Evolutionary conservation across 1,140 invertebrate species (phyloP), one percentile per base, ranked within the genome.

Genomic region (Drosophila littoralis): DNA sequence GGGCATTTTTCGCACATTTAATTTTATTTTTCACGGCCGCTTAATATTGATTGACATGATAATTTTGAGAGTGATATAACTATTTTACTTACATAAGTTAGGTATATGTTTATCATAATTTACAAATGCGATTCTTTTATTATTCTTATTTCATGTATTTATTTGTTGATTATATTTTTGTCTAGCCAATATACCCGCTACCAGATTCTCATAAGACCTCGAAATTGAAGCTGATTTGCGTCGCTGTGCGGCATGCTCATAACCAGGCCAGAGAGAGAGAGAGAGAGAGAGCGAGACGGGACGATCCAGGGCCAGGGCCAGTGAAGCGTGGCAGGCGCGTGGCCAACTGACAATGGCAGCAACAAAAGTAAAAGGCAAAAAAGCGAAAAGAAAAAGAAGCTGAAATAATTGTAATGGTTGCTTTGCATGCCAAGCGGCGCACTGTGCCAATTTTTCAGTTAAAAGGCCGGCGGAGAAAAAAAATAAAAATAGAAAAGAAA

Each of bases 401-500:
- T 51, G 48, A 64, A 88, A 86, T 59, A 59, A 59, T 59, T 59
- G 57, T 59, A 59, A 86, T 86, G 79, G 65, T 85, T 88, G 83
- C 79, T 86, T 86, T 86, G 83, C 83, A 86, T 86, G 83, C 79
- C 79, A 77, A 72, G 79, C 83, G 79, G 75, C 71, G 69, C 76
- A 81, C 65, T 79, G 80, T 86, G 83, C 83, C 83, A 86, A 86
- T 86, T 86, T 86, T 86, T 88, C 83, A 86, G 83, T 86, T 88
- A 86, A 86, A 88, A 83, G 79, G 79, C 72, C 72, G 79, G 67
- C 35, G 43, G 10, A 40, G 13, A 10, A 22, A 7, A 12, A 50
- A 35, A 61, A 15, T 8, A 32, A 43, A 15, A 55, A 32, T 7
- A 75, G 75, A 64, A 64, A 32, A 12, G 0, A 40, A 32, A 9